Conservation (phyloP, 2,797 vertebrate species). For the Kryptopterus vitreolus region DNA sequence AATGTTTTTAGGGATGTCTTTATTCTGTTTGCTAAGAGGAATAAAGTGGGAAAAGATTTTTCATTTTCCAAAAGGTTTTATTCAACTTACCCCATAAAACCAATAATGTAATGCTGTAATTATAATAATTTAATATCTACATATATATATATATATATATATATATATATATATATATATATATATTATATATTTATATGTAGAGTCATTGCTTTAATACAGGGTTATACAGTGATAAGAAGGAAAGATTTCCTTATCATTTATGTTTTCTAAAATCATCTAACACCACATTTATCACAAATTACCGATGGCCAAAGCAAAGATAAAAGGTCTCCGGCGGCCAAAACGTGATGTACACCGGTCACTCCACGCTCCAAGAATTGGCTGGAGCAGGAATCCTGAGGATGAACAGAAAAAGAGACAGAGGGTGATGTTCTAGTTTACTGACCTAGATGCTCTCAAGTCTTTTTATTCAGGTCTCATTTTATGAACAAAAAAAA, state of each 20-base stretch:
- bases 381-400: conserved; percentile 96
- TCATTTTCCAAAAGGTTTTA: too few relatives aligned
- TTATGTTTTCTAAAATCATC: too few relatives aligned
- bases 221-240: neutral
- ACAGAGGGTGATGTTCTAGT: conserved; percentile 16
- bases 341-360: conserved; percentile 94
- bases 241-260: neutral
- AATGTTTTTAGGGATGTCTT: neutral
- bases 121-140: too few relatives aligned
- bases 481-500: neutral
- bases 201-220: neutral
- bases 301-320: conserved; percentile 92
- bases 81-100: too few relatives aligned
- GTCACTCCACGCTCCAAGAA: conserved; percentile 96
- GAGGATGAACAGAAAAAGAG: conserved; percentile 35
- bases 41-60: too few relatives aligned
- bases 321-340: conserved; percentile 93
- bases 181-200: too few relatives aligned
- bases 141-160: too few relatives aligned
- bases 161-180: too few relatives aligned
- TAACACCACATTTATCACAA: too few relatives aligned
- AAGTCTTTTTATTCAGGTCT: neutral
- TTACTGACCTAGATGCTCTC: neutral
- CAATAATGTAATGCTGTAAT: too few relatives aligned
- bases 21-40: neutral